Base-by-base conservation (phyloP, 2,113 vertebrate species). In the Amblyornis subalaris region DNA sequence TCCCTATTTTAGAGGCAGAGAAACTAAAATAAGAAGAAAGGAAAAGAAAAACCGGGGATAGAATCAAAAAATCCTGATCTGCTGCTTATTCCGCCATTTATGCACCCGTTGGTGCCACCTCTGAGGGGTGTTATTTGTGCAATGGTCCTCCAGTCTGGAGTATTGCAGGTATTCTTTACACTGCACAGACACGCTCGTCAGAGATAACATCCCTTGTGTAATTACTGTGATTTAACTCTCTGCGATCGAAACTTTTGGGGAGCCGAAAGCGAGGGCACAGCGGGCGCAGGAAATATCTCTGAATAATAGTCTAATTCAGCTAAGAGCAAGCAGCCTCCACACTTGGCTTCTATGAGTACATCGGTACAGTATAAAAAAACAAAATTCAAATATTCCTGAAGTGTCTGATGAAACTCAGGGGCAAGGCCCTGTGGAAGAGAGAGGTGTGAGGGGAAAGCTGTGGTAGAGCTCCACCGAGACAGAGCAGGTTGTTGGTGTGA, bases 161-260 rank as follows among this genome's bases (percentile, higher is more conserved):
- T 26, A 26, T 7, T 55, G 28, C 29, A 36, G 55, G 31, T 53
- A 28, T 28, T 60, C 44, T 58, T 75, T 50, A 31, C 3, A 2
- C 36, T 35, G 31, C 19, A 4, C 11, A 60, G 69, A 22, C 12
- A 31, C 0, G 1, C 16, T 14, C 1, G 0, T 50, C 38, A 38
- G 36, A 76, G 48, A 28, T 3, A 88, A 28, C 17, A 48, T 58
- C 61, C 17, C 29, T 53, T 24, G 8, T 17, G 18, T 58, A 33
- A 53, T 70, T 89, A 69, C 53, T 66, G 62, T 58, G 66, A 70
- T 83, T 84, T 67, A 51, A 58, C 22, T 57, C 36, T 29, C 60
- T 61, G 35, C 36, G 38, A 88, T 21, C 10, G 0, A 50, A 86
- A 73, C 71, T 77, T 67, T 21, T 4, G 65, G 53, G 33, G n/a